These are phyloP conservation scores for Gadopsis marmoratus DNA, from an alignment of 2,797 vertebrate genomes.

Conservation along the genomic window DNA sequence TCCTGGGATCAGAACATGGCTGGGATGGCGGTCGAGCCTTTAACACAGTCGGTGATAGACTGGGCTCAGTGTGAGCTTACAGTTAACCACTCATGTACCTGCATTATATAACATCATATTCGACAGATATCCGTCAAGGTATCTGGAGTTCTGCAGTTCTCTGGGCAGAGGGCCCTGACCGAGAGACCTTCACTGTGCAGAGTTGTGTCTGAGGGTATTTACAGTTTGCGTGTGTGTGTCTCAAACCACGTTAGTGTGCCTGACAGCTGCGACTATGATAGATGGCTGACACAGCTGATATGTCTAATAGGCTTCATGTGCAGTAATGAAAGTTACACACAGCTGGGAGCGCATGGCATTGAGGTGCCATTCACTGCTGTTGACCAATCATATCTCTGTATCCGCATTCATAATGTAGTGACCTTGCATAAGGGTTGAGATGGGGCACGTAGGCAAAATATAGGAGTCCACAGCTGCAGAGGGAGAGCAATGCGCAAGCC, in stretches of 20 bases:
- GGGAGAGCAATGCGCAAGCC: conserved; percentile 8
- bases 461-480: conserved; percentile 68
- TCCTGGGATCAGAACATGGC: conserved; percentile 63
- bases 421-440: conserved; percentile 59
- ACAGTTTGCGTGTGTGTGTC: conserved; percentile 19
- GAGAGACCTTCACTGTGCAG: conserved; percentile 4
- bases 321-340: conserved; percentile 78
- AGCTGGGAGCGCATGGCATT: conserved; percentile 66
- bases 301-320: conserved; percentile 60
- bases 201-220: conserved; percentile 23
- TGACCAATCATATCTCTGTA: conserved; percentile 55
- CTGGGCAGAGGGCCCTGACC: background rate
- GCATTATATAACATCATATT: conserved; percentile 36
- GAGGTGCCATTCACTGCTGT: conserved; percentile 44
- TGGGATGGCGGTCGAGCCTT: conserved; percentile 68
- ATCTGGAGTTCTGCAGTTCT: conserved; percentile 39
- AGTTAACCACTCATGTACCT: conserved; percentile 31
- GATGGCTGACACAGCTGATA: conserved; percentile 72
- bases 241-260: conserved; percentile 28
- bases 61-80: conserved; percentile 65
- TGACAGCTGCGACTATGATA: conserved; percentile 68
- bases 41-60: conserved; percentile 55
- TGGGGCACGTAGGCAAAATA: conserved; percentile 38
- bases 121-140: conserved; percentile 32
- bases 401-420: conserved; percentile 35